phyloP scores from a whole-genome alignment of 2,888 invertebrate species.

The Chrysolina oricalcia region DNA sequence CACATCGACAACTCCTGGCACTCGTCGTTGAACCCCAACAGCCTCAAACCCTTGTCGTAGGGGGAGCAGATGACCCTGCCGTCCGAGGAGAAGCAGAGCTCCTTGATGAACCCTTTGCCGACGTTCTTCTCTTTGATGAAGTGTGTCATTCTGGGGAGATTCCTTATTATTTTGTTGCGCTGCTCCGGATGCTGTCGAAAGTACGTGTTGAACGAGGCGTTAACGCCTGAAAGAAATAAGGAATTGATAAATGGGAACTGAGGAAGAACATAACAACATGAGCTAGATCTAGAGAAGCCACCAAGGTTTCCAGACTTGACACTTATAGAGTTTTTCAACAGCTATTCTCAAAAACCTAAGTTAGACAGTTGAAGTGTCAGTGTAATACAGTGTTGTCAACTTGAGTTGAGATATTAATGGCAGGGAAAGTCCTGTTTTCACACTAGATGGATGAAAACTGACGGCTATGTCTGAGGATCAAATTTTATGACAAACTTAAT shows the following conservation, averaged over 20 bases:
- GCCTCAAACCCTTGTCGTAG: constrained; percentile 88
- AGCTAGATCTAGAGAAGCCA: neutral
- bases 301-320: neutral
- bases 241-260: neutral
- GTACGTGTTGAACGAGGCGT: constrained; percentile 61
- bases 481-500: no score
- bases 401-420: no score
- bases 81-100: constrained; percentile 91
- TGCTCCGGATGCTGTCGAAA: constrained; percentile 65
- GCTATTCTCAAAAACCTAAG: no score
- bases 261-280: no score
- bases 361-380: no score
- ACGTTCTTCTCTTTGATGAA: constrained; percentile 90
- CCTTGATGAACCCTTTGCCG: constrained; percentile 94
- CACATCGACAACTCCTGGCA: constrained; percentile 87
- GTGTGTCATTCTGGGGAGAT: constrained; percentile 86
- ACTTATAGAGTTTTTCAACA: neutral
- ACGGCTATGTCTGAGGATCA: no score
- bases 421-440: no score
- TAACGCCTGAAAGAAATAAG: constrained; percentile 46
- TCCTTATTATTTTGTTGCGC: constrained; percentile 76
- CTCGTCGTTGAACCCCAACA: constrained; percentile 84
- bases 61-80: constrained; percentile 94
- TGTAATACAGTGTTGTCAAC: no score
- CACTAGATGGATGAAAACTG: no score